phyloP scores from a whole-genome alignment of 1,140 invertebrate species.

The Drosophila nebulosa region DNA sequence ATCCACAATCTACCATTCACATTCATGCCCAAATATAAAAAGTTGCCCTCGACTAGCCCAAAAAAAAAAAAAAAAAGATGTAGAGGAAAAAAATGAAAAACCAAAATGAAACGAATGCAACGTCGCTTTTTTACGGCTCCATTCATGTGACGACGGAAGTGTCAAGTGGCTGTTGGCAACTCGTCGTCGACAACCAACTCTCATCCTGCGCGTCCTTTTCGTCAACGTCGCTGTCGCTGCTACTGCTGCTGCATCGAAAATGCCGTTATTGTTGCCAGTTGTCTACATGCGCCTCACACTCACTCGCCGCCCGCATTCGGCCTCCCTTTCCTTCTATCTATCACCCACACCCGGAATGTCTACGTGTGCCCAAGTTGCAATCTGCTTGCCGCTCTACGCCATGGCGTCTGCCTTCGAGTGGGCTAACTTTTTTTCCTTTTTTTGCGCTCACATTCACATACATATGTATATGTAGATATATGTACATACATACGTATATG shows the following conservation, averaged over 20 bases:
- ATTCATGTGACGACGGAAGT: slow-evolving; percentile 79
- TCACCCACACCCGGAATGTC: background rate
- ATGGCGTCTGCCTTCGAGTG: slow-evolving; percentile 68
- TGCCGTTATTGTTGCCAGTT: slow-evolving; percentile 77
- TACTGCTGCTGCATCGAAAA: slow-evolving; percentile 54
- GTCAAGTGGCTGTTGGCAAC: slow-evolving; percentile 79
- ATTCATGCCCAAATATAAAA: slow-evolving; percentile 71
- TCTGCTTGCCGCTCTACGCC: slow-evolving; percentile 10
- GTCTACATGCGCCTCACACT: slow-evolving; percentile 62
- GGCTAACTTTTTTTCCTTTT: slow-evolving; percentile 57
- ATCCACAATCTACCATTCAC: slow-evolving; percentile 22
- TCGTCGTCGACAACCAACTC: slow-evolving; percentile 69
- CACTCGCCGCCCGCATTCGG: slow-evolving; percentile 20
- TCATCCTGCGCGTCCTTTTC: slow-evolving; percentile 61
- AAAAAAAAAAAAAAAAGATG: slow-evolving; percentile 33
- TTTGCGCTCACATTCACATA: slow-evolving; percentile 10
- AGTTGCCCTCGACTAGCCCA: slow-evolving; percentile 59
- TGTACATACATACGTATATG: background rate
- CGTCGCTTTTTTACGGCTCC: slow-evolving; percentile 78
- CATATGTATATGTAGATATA: slow-evolving; percentile 11
- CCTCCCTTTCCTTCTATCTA: slow-evolving; percentile 5
- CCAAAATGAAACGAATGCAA: slow-evolving; percentile 53
- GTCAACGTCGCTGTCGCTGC: slow-evolving; percentile 51
- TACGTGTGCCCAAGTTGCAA: slow-evolving; percentile 29
- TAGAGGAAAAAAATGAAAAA: slow-evolving; percentile 1